Evolutionary conservation across 2,888 invertebrate species (phyloP), one percentile per base, ranked within the genome.

Genomic region (Dendrolimus pini): DNA sequence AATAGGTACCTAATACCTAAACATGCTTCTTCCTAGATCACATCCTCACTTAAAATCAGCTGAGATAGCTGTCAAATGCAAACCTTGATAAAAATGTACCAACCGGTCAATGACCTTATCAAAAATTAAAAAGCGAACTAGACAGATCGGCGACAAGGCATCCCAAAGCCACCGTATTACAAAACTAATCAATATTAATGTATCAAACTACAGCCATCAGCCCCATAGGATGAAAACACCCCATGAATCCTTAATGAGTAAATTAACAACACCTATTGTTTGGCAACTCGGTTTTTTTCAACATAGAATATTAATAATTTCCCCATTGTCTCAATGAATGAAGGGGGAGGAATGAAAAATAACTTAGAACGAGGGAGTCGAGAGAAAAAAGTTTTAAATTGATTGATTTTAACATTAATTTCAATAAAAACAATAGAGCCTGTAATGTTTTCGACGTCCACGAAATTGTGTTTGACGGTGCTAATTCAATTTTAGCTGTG

Each of bases 181-280:
- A 9, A 12, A 47, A 47, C 47, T 47, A 47, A 63, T 63, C 63
- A 60, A 65, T 68, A 68, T 65, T 62, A 71, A 75, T 72, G 68
- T 69, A 70, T 64, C 68, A 71, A 75, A 70, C 68, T 71, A 63
- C 70, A 65, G 65, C 71, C 71, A 68, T 71, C 62, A 60, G 63
- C 61, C 67, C 61, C 54, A 54, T 57, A 62, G 62, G 67, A 68
- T 61, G 62, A 58, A 63, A 67, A 74, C 83, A 73, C 87, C 86
- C 89, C 80, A 83, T 85, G 89, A 88, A 89, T 89, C 72, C 78
- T 75, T 89, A 90, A 89, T 87, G 88, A 90, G 83, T 78, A 83
- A 89, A 90, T 90, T 90, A 90, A 90, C 87, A 86, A 80, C 85
- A 88, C 83, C 89, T 87, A 90, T 90, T 90, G 90, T 90, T 83